Percentiles rank a stretch among this genome's conserved stretches.
phyloP scores from a whole-genome alignment of 2,113 vertebrate species.

The Solea solea region DNA sequence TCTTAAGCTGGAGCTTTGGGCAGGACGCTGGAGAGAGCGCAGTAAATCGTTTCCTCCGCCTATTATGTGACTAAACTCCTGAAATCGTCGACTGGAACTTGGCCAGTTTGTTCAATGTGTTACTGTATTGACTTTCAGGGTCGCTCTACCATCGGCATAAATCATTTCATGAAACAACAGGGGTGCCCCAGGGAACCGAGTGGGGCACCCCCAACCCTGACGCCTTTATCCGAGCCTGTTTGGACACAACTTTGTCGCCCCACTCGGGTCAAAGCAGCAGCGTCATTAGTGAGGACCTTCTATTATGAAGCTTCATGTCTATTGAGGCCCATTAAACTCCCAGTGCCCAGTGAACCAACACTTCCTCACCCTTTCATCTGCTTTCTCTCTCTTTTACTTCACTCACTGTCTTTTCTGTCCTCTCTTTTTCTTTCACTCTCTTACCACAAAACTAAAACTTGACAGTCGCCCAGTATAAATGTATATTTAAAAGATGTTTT shows the following conservation, averaged over 20 bases:
- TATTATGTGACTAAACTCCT: constrained; percentile 4
- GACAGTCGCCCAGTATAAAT: neutral
- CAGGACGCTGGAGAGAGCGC: neutral
- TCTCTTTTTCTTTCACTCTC: neutral
- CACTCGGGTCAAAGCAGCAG: constrained; percentile 40
- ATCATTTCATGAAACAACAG: constrained; percentile 35
- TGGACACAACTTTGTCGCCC: constrained; percentile 25
- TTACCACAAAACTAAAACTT: neutral
- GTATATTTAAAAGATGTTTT: no score
- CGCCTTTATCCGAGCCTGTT: constrained; percentile 39
- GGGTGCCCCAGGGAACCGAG: constrained; percentile 8
- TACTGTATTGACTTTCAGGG: constrained; percentile 44
- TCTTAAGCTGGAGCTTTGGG: neutral
- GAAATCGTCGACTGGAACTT: constrained; percentile 9
- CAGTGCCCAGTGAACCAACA: constrained; percentile 51
- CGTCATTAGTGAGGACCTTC: constrained; percentile 54
- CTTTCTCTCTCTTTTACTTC: constrained; percentile 12
- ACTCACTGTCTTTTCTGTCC: neutral
- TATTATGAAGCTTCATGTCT: constrained; percentile 63
- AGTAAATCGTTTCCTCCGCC: constrained; percentile 2
- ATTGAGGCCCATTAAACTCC: constrained; percentile 66
- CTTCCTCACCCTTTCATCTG: constrained; percentile 34
- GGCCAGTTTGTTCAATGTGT: constrained; percentile 21
- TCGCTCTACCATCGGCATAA: constrained; percentile 14
- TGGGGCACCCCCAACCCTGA: constrained; percentile 37